phyloP scores from a whole-genome alignment of 2,888 invertebrate species.

The Tuberolachnus salignus region DNA sequence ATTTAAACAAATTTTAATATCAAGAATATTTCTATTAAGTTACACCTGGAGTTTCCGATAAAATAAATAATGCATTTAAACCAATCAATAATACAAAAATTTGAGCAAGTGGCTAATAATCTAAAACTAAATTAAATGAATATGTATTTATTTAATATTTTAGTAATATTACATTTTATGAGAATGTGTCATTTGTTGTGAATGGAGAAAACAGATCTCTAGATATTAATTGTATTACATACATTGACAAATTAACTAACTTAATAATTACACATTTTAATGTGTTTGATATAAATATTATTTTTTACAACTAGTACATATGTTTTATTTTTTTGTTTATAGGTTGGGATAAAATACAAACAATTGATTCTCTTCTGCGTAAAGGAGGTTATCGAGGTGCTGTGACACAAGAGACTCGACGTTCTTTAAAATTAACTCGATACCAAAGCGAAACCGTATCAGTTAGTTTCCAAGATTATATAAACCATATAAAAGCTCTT shows the following conservation, averaged over 20 bases:
- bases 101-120: too few relatives aligned
- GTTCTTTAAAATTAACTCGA: conserved; percentile 90
- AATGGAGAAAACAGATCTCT: too few relatives aligned
- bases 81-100: too few relatives aligned
- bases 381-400: conserved; percentile 95
- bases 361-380: conserved; percentile 94
- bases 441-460: conserved; percentile 96
- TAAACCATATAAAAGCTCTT: conserved; percentile 70
- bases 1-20: too few relatives aligned
- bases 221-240: not conserved
- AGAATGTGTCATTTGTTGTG: too few relatives aligned
- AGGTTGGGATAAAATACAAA: conserved; percentile 99
- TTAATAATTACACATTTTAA: not conserved
- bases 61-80: too few relatives aligned
- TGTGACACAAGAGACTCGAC: conserved; percentile 85
- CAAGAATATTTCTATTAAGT: too few relatives aligned
- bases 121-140: too few relatives aligned
- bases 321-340: not conserved
- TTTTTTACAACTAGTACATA: not conserved
- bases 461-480: conserved; percentile 84
- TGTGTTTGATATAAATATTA: not conserved
- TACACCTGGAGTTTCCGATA: too few relatives aligned
- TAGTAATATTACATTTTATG: too few relatives aligned
- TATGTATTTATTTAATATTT: too few relatives aligned
- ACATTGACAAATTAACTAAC: too few relatives aligned